These are phyloP conservation scores for Menura novaehollandiae DNA, from an alignment of 2,113 vertebrate genomes.

Conservation along the genomic window DNA sequence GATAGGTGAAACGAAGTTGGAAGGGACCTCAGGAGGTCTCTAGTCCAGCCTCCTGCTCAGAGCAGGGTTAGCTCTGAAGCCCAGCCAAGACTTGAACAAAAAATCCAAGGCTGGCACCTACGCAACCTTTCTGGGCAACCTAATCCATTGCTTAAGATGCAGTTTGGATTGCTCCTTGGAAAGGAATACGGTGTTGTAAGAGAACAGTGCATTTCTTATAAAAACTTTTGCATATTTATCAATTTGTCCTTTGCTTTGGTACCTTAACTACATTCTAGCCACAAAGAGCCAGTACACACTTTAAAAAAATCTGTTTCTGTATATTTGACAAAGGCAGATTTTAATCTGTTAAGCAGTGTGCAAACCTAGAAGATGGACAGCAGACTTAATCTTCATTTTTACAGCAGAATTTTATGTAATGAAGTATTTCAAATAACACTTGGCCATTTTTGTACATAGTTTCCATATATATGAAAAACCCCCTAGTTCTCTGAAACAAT, in stretches of 20 bases:
- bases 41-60: background rate
- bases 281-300: background rate
- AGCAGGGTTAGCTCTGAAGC: background rate
- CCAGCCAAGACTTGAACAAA: background rate
- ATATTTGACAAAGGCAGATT: background rate
- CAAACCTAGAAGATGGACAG: background rate
- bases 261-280: background rate
- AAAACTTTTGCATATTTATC: background rate
- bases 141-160: background rate
- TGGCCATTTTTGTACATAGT: background rate
- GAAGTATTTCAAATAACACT: background rate
- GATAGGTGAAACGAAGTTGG: background rate
- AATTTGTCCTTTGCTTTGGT: background rate
- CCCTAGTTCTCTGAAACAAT: background rate
- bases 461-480: background rate
- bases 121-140: background rate
- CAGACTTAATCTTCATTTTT: constrained; percentile 9
- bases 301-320: background rate
- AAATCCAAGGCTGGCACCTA: background rate
- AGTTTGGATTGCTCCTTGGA: background rate
- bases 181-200: background rate
- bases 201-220: background rate
- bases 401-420: background rate
- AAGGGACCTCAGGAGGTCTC: background rate
- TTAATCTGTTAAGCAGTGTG: background rate